Evolutionary conservation across 2,113 vertebrate genomes (phyloP).

Genomic region (Pyxicephalus adspersus): DNA sequence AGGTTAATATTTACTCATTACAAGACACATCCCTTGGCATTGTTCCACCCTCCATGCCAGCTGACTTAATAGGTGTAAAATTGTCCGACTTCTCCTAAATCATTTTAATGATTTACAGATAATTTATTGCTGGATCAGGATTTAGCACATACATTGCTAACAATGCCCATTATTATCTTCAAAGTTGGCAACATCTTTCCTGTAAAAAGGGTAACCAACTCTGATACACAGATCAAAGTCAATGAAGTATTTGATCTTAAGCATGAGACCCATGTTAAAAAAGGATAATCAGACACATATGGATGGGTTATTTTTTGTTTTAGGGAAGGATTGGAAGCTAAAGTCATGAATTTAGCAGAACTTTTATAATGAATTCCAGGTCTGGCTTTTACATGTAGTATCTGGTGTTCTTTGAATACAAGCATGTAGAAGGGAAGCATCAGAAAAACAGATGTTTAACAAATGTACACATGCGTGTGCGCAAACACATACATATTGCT

Average conservation of each 20-base stretch:
- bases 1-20: too few relatives aligned
- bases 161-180: background rate
- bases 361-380: conserved; percentile 36
- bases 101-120: background rate
- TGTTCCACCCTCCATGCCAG: background rate
- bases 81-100: background rate
- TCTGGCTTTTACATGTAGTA: conserved; percentile 13
- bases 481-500: too few relatives aligned
- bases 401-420: conserved; percentile 10
- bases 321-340: conserved; percentile 4
- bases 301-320: conserved; percentile 6
- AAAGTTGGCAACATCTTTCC: background rate
- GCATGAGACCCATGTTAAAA: conserved; percentile 16
- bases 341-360: conserved; percentile 10
- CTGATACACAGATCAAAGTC: conserved; percentile 46
- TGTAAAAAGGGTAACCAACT: conserved; percentile 18
- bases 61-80: background rate
- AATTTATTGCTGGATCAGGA: background rate
- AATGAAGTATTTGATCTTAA: conserved; percentile 18
- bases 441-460: conserved; percentile 45
- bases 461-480: background rate
- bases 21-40: too few relatives aligned
- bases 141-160: conserved; percentile 25
- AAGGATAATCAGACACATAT: conserved; percentile 37
- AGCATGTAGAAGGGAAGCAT: conserved; percentile 13